These are phyloP conservation scores for Dipodomys merriami DNA, from an alignment of 2,113 vertebrate species.

Conservation along the genomic window DNA sequence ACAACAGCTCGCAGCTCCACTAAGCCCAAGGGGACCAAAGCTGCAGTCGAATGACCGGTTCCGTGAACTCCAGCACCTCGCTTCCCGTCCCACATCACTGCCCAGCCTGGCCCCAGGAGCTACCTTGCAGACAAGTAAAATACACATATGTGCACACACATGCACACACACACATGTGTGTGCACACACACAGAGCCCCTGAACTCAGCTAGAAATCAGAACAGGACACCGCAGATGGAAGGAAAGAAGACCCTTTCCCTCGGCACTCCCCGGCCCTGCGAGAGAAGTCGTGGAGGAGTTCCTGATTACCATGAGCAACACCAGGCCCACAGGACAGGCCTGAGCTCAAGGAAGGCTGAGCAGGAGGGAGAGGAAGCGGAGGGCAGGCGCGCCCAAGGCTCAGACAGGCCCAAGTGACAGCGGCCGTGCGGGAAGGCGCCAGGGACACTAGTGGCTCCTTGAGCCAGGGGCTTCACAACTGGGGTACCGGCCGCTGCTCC, in stretches of 20 bases:
- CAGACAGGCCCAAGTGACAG: too few relatives aligned
- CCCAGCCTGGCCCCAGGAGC: background rate
- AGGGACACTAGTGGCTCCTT: background rate
- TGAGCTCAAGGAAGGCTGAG: background rate
- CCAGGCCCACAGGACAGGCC: background rate
- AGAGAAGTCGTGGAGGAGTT: too few relatives aligned
- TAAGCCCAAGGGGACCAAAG: too few relatives aligned
- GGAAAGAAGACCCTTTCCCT: background rate
- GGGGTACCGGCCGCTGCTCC: background rate
- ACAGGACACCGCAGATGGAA: too few relatives aligned
- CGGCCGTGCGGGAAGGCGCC: background rate
- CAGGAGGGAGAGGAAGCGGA: background rate
- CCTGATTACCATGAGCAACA: too few relatives aligned
- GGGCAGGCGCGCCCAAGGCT: background rate
- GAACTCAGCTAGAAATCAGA: background rate
- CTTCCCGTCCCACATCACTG: background rate
- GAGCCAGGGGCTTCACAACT: too few relatives aligned
- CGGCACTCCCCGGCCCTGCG: too few relatives aligned
- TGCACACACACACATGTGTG: too few relatives aligned
- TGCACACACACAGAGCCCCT: too few relatives aligned
- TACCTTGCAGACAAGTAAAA: background rate
- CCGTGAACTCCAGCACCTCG: background rate
- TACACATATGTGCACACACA: too few relatives aligned
- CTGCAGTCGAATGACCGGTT: background rate
- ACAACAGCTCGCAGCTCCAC: fast-evolving